These are phyloP conservation scores for Carduelis carduelis DNA, from an alignment of 2,797 vertebrate genomes.

Conservation along the genomic window DNA sequence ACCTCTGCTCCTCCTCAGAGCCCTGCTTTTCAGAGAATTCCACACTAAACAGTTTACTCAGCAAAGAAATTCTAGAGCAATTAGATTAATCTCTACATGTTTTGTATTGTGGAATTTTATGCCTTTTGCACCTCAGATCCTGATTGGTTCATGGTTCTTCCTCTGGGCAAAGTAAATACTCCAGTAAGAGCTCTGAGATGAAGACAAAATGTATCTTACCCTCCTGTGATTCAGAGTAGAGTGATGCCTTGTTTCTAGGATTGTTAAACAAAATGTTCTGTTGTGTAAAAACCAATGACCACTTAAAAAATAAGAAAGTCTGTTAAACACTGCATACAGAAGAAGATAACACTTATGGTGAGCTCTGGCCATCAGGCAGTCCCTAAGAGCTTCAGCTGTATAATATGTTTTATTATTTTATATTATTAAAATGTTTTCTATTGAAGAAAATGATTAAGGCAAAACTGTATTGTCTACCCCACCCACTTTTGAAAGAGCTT, in stretches of 20 bases:
- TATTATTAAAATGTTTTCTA: constrained; percentile 5
- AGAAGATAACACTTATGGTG: neutral
- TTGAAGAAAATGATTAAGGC: neutral
- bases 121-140: neutral
- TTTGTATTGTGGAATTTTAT: neutral
- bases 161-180: neutral
- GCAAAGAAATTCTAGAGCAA: neutral
- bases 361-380: neutral
- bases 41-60: neutral
- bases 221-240: neutral
- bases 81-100: neutral
- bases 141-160: neutral
- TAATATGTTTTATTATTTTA: neutral
- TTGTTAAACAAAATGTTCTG: neutral
- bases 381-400: neutral
- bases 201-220: neutral
- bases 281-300: neutral
- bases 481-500: neutral
- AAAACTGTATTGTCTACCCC: neutral
- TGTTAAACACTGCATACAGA: neutral
- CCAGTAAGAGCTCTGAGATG: neutral
- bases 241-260: neutral
- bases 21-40: neutral
- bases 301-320: neutral
- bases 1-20: fast-evolving